Evolutionary conservation across 1,140 invertebrate genomes (phyloP), one percentile per base, ranked within the genome.

Genomic region (Danaus plexippus): DNA sequence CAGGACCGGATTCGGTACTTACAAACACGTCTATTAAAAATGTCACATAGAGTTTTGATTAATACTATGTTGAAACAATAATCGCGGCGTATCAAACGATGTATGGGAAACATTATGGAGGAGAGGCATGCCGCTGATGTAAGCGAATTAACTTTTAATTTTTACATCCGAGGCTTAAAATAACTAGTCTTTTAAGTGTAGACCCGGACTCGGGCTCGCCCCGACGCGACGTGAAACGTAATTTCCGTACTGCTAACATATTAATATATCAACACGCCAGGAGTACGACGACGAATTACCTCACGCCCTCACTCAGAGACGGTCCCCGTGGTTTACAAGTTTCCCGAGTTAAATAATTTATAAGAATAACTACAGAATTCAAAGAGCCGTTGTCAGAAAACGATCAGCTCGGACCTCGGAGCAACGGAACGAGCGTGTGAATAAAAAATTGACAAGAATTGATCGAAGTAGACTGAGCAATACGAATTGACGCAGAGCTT

Each of bases 201-300:
- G 77, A 79, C 73, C 74, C 73, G 78, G 76, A 69, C 2, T 73
- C 62, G 68, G 69, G 54, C 57, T 55, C 47, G 55, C 54, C 51
- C 44, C 59, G 59, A 59, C 74, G 75, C 59, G 59, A 59, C 74
- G 75, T 73, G 70, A 69, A 64, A 56, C 54, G 74, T 80, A 83
- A 83, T 83, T 80, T 77, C 76, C 80, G 83, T 83, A 86, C 83
- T 86, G 83, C 83, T 82, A 69, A 79, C 78, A 82, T 85, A 78
- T 86, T 86, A 74, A 83, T 9, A 61, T 42, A 73, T 78, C 75
- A 86, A 86, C 77, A 84, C 80, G 80, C 63, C 73, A 84, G 80
- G 83, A 86, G 83, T 86, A 83, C 82, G 78, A 83, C 72, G 72
- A 75, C 77, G 77, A 80, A 82, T 82, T 85, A 84, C 59, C 61